phyloP scores from a whole-genome alignment of 1,140 invertebrate species.

The Helicoverpa zea region DNA sequence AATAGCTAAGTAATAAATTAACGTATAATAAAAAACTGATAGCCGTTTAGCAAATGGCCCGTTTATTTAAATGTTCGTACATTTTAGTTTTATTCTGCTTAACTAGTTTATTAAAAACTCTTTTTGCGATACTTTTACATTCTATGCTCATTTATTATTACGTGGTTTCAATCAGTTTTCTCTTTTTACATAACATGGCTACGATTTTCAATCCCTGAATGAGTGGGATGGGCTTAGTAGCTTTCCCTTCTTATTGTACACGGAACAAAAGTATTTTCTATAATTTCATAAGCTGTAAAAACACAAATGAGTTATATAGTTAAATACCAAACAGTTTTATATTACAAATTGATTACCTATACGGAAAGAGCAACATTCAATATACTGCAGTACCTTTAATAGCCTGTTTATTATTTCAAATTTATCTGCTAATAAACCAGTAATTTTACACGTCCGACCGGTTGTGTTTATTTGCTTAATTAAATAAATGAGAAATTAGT shows the following conservation, averaged over 20 bases:
- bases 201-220: no score
- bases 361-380: not conserved
- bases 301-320: no score
- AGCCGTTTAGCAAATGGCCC: conserved; percentile 23
- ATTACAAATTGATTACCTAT: not conserved
- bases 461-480: not conserved
- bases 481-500: not conserved
- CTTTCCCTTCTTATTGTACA: no score
- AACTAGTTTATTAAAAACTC: conserved; percentile 1
- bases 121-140: not conserved
- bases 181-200: no score
- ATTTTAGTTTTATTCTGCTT: not conserved
- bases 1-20: conserved; percentile 21
- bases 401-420: not conserved
- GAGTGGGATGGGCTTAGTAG: no score
- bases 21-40: conserved; percentile 10
- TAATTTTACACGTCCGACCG: not conserved
- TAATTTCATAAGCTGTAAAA: no score
- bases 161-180: no score
- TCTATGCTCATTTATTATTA: no score
- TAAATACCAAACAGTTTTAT: not conserved
- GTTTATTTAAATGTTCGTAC: not conserved
- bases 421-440: not conserved
- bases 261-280: no score
- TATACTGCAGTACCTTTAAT: not conserved